Evolutionary conservation across 2,113 vertebrate species (phyloP).

Genomic region (Parus major): DNA sequence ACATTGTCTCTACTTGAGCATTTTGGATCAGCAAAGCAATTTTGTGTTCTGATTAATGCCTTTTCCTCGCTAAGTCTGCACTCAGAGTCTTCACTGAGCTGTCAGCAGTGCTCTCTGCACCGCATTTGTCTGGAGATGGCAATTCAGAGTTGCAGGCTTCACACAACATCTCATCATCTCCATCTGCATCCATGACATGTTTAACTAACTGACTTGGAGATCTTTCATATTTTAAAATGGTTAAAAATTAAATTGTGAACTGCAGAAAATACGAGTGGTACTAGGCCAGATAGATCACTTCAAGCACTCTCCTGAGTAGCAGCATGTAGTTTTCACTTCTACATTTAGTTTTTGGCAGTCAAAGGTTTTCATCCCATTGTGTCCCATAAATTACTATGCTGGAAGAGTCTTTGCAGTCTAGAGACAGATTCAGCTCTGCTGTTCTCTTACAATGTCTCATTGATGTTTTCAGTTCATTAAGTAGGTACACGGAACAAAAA

Average conservation of each 20-base stretch:
- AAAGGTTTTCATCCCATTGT: neutral
- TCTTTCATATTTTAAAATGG: neutral
- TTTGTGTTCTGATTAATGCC: constrained; percentile 1
- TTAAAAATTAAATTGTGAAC: neutral
- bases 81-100: neutral
- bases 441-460: constrained; percentile 29
- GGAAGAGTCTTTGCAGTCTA: constrained; percentile 8
- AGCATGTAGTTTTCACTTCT: constrained; percentile 26
- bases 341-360: constrained; percentile 50
- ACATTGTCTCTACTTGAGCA: neutral
- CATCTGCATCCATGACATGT: neutral
- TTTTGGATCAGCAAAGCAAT: neutral
- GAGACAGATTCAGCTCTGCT: neutral
- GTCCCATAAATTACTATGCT: constrained; percentile 43
- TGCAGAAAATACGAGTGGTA: neutral
- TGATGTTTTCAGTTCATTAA: constrained; percentile 58
- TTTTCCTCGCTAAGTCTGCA: neutral
- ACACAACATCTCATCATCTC: neutral
- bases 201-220: neutral
- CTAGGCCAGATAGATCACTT: neutral
- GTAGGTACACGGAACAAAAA: constrained; percentile 21
- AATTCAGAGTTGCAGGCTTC: neutral
- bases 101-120: neutral
- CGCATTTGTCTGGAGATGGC: neutral
- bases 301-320: neutral